phyloP scores from a whole-genome alignment of 2,113 vertebrate genomes.

The Psophia crepitans region DNA sequence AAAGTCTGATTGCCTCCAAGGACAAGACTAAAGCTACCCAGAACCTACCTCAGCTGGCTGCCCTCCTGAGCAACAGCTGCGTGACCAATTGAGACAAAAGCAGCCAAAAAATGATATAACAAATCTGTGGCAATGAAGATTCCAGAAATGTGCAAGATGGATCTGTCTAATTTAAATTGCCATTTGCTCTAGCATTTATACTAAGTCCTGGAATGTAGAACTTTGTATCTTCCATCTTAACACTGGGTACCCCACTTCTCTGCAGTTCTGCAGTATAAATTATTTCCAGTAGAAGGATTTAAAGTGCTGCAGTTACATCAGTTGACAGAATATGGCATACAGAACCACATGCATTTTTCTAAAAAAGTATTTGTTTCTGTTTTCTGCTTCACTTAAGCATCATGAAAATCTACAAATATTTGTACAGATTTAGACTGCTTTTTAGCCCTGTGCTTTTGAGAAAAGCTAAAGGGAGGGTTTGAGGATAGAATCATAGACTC shows the following conservation, averaged over 20 bases:
- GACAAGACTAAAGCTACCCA: not conserved
- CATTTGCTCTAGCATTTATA: not conserved
- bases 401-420: not conserved
- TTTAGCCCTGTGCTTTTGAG: not conserved
- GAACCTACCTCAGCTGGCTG: not conserved
- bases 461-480: not conserved
- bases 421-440: not conserved
- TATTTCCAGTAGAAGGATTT: not conserved
- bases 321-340: not conserved
- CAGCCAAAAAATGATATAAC: not conserved
- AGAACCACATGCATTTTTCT: not conserved
- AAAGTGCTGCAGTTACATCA: not conserved
- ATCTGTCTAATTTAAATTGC: not conserved
- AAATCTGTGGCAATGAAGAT: not conserved
- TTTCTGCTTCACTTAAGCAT: not conserved
- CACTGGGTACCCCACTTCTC: not conserved
- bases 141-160: constrained; percentile 35
- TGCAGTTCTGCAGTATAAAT: not conserved
- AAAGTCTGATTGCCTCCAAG: not conserved
- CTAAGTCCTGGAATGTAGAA: not conserved
- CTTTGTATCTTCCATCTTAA: not conserved
- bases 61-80: constrained; percentile 9
- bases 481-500: not conserved
- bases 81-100: not conserved
- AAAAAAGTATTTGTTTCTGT: not conserved